Conservation (phyloP, 2,888 invertebrate species). For the Torymus tubicola region DNA sequence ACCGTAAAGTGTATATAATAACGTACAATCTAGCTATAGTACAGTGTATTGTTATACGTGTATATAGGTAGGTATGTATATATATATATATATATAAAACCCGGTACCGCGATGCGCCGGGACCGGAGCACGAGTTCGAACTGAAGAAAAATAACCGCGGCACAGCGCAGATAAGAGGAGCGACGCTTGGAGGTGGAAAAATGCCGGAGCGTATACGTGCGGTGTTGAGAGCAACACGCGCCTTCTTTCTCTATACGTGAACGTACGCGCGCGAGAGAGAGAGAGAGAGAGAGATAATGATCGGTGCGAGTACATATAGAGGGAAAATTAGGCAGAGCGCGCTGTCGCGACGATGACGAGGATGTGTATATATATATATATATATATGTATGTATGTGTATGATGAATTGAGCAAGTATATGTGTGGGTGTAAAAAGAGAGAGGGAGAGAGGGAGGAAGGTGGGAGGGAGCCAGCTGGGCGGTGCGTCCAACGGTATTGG, state of each 20-base stretch:
- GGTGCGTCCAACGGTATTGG: background rate
- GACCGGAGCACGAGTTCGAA: conserved; percentile 59
- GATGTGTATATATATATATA: background rate
- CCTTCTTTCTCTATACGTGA: conserved; percentile 7
- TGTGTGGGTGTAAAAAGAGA: background rate
- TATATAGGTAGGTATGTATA: too few relatives aligned
- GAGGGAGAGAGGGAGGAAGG: conserved; percentile 14
- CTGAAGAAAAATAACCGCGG: conserved; percentile 58
- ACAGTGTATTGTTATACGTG: too few relatives aligned
- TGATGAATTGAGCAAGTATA: background rate
- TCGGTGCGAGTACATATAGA: conserved; percentile 6
- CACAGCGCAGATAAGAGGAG: conserved; percentile 43
- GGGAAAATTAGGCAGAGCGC: conserved; percentile 3
- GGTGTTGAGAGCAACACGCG: conserved; percentile 10
- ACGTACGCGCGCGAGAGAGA: conserved; percentile 14
- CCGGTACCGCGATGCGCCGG: conserved; percentile 50
- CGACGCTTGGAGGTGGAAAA: conserved; percentile 60
- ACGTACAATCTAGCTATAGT: too few relatives aligned
- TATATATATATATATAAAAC: background rate
- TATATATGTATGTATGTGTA: background rate
- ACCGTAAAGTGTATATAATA: too few relatives aligned
- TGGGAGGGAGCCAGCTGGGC: background rate
- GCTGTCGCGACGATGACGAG: conserved; percentile 13
- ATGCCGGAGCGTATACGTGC: conserved; percentile 46
- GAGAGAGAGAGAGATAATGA: conserved; percentile 12